Percentiles rank a stretch among this genome's conserved stretches.
phyloP scores from a whole-genome alignment of 2,797 vertebrate genomes.

The Odontamblyopus rebecca region DNA sequence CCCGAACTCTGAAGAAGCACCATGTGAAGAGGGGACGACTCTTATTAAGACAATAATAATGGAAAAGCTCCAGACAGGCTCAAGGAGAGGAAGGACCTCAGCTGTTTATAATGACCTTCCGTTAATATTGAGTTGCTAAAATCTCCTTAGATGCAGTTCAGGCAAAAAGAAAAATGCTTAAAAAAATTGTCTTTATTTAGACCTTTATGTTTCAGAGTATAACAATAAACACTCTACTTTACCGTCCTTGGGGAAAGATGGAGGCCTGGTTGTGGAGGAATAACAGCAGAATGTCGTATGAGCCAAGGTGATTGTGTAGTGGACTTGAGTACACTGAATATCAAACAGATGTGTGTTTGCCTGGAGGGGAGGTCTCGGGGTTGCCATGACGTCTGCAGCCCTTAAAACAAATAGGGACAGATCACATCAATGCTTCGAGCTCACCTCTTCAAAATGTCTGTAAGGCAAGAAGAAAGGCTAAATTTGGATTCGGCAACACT shows the following conservation, averaged over 20 bases:
- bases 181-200: too few species aligned
- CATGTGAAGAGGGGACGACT: conserved; percentile 14
- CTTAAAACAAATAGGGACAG: neutral
- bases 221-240: neutral
- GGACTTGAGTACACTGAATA: conserved; percentile 11
- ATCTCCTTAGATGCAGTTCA: neutral
- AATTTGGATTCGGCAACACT: neutral
- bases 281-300: conserved; percentile 36
- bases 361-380: neutral
- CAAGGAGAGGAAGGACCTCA: neutral
- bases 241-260: neutral
- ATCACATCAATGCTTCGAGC: conserved; percentile 17
- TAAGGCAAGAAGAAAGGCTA: neutral
- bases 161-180: neutral
- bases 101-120: neutral
- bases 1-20: conserved; percentile 12
- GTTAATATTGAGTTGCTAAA: neutral
- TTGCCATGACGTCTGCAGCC: neutral
- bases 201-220: neutral
- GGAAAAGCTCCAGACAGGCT: conserved; percentile 6
- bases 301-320: conserved; percentile 15
- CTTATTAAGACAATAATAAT: conserved; percentile 34
- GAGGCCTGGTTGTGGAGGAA: conserved; percentile 25
- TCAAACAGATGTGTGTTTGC: conserved; percentile 3
- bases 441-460: conserved; percentile 9